Evolutionary conservation across 2,888 invertebrate genomes (phyloP).

Genomic region (Sipha maydis): DNA sequence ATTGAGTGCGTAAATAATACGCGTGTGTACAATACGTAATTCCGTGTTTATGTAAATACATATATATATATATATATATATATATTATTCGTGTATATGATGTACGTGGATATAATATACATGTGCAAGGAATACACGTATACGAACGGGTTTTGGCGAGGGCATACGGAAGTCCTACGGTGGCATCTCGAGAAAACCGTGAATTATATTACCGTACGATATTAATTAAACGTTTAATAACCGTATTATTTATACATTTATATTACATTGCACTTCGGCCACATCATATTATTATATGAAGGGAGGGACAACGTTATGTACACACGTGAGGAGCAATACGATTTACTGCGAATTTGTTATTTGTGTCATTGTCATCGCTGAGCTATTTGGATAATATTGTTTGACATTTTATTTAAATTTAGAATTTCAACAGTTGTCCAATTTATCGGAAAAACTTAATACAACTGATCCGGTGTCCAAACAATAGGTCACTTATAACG

Average conservation of each 20-base stretch:
- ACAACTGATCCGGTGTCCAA: too few relatives aligned
- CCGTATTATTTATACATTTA: background rate
- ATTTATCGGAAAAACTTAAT: too few relatives aligned
- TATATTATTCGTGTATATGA: too few relatives aligned
- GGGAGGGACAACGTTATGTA: background rate
- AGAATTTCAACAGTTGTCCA: too few relatives aligned
- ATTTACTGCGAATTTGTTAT: background rate
- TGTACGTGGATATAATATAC: background rate
- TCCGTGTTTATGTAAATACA: too few relatives aligned
- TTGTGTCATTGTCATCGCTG: too few relatives aligned
- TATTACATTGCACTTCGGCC: background rate
- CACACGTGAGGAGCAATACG: background rate
- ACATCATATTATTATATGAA: background rate
- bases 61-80: background rate
- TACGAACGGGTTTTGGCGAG: background rate
- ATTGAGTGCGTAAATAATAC: background rate
- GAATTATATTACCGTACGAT: slow-evolving; percentile 24
- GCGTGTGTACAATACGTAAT: too few relatives aligned
- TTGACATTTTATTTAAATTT: too few relatives aligned
- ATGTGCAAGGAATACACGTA: background rate
- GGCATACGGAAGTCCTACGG: slow-evolving; percentile 2
- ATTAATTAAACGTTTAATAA: slow-evolving; percentile 30
- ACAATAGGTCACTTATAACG: too few relatives aligned
- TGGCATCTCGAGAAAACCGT: background rate
- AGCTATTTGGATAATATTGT: too few relatives aligned